Percentiles rank a stretch among this genome's conserved stretches.
These are phyloP conservation scores for Gulo gulo DNA, from an alignment of 2,113 vertebrate species.

Conservation along the genomic window DNA sequence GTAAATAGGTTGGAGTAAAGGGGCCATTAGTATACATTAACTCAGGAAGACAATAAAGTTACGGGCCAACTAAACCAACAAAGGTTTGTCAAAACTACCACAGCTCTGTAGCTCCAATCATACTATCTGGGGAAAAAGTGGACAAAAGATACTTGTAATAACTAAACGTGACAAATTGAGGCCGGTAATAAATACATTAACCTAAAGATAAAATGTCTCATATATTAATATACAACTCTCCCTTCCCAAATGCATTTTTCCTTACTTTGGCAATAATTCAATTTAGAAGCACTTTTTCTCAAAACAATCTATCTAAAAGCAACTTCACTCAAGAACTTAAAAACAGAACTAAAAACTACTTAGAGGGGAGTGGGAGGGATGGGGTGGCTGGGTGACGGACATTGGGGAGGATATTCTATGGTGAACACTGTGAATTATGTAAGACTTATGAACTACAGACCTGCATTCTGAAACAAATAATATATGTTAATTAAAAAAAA, in stretches of 20 bases:
- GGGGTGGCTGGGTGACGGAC: too few species aligned
- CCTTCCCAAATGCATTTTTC: background rate
- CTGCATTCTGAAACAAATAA: too few species aligned
- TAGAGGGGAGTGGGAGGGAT: too few species aligned
- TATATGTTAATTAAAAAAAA: too few species aligned
- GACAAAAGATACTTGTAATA: background rate
- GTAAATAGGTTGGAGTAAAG: background rate
- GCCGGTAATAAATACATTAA: background rate
- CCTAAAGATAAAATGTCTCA: background rate
- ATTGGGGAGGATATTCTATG: too few species aligned
- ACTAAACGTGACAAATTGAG: background rate
- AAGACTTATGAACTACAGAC: too few species aligned
- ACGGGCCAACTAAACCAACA: background rate
- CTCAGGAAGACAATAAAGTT: background rate
- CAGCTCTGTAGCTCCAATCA: background rate
- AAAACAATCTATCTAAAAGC: background rate
- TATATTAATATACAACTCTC: background rate
- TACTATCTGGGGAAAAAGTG: too few species aligned
- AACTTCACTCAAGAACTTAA: background rate
- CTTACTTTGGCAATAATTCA: background rate
- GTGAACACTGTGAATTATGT: too few species aligned
- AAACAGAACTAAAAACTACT: background rate
- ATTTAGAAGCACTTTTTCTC: background rate
- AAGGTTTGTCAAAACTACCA: background rate
- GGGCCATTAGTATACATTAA: background rate